Evolutionary conservation across 1,140 invertebrate species (phyloP).

Genomic region (Penaeus vannamei): DNA sequence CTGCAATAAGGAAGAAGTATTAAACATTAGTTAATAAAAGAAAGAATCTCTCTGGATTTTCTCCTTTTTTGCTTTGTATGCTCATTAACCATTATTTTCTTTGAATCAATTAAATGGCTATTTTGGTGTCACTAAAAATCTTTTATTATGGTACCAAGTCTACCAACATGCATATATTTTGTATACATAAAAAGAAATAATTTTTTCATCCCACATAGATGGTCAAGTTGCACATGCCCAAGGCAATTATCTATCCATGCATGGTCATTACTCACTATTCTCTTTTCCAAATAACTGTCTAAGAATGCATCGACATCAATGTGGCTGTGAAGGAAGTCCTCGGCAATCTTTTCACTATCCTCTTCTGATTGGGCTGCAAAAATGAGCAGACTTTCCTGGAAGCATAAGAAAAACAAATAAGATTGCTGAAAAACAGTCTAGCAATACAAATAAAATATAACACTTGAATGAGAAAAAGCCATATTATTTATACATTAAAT

Average conservation of each 20-base stretch:
- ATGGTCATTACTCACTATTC: slow-evolving; percentile 42
- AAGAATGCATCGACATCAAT: slow-evolving; percentile 51
- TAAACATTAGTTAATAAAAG: neutral
- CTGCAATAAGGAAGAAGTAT: slow-evolving; percentile 6
- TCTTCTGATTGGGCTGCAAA: slow-evolving; percentile 44
- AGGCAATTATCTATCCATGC: neutral
- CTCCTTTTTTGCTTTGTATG: too few species aligned
- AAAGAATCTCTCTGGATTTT: too few species aligned
- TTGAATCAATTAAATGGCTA: too few species aligned
- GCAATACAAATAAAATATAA: too few species aligned
- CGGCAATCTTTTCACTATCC: slow-evolving; percentile 55
- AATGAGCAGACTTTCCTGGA: slow-evolving; percentile 50
- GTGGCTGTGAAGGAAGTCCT: slow-evolving; percentile 42
- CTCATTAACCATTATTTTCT: too few species aligned
- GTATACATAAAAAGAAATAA: neutral
- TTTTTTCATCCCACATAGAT: neutral
- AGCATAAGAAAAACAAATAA: neutral
- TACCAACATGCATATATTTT: too few species aligned
- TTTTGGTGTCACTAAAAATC: too few species aligned
- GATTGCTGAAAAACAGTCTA: neutral
- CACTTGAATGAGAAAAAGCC: too few species aligned
- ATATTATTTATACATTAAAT: too few species aligned
- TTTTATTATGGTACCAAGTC: too few species aligned
- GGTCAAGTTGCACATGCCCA: neutral
- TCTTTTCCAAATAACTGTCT: slow-evolving; percentile 46